These are phyloP conservation scores for Tachina lurida DNA, from an alignment of 2,888 invertebrate species.

Conservation along the genomic window DNA sequence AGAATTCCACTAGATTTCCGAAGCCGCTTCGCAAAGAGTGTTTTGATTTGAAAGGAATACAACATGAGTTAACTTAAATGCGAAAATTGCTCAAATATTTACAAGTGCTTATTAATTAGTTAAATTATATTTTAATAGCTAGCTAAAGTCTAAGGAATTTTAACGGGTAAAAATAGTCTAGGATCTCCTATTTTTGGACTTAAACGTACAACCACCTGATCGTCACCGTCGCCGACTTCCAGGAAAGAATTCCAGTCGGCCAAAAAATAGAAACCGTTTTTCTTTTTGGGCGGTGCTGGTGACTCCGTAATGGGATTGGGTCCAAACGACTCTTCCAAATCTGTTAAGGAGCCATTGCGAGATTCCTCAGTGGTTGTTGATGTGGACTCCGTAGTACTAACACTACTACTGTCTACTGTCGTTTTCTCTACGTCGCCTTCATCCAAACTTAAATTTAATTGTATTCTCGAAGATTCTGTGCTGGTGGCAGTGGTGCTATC, in stretches of 20 bases:
- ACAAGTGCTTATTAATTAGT: slow-evolving; percentile 64
- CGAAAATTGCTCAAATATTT: slow-evolving; percentile 70
- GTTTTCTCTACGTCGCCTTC: slow-evolving; percentile 9
- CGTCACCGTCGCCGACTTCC: slow-evolving; percentile 90
- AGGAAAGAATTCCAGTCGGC: slow-evolving; percentile 94
- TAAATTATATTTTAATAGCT: slow-evolving; percentile 11
- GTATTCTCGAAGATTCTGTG: slow-evolving; percentile 77
- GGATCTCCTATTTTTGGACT: slow-evolving; percentile 92
- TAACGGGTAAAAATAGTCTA: slow-evolving; percentile 89
- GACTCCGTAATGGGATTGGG: slow-evolving; percentile 86
- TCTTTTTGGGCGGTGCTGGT: slow-evolving; percentile 86
- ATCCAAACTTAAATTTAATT: slow-evolving; percentile 76
- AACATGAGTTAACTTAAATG: slow-evolving; percentile 52
- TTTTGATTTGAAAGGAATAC: neutral
- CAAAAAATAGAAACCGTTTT: slow-evolving; percentile 92
- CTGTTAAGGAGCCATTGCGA: slow-evolving; percentile 82
- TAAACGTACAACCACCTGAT: slow-evolving; percentile 90
- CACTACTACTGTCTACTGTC: slow-evolving; percentile 52
- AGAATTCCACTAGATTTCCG: slow-evolving; percentile 69
- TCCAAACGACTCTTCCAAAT: slow-evolving; percentile 89
- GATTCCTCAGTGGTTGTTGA: slow-evolving; percentile 80
- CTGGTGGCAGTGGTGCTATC: slow-evolving; percentile 49
- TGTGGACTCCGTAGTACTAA: slow-evolving; percentile 56
- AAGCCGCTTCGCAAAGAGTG: neutral
- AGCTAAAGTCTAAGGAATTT: slow-evolving; percentile 86